These are phyloP conservation scores for Menura novaehollandiae DNA, from an alignment of 2,113 vertebrate genomes.

Conservation along the genomic window DNA sequence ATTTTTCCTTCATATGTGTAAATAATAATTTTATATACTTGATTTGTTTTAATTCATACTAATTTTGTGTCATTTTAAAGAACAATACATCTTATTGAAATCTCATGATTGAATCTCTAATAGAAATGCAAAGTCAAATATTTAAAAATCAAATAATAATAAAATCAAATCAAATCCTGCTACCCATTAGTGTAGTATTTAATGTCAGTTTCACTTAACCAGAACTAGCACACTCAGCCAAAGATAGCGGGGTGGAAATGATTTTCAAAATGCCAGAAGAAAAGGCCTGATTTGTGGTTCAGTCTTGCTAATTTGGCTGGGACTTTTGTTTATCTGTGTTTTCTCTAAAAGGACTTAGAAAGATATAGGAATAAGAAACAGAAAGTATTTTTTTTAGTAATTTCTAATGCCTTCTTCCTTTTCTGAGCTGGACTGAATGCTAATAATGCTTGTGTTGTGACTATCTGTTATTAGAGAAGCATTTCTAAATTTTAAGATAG, in stretches of 20 bases:
- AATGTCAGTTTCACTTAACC: neutral
- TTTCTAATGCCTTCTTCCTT: neutral
- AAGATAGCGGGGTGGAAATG: neutral
- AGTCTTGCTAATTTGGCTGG: neutral
- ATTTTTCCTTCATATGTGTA: neutral
- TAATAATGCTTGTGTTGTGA: neutral
- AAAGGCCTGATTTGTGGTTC: neutral
- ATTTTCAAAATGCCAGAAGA: constrained; percentile 10
- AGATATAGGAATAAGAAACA: neutral
- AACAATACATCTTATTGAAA: neutral
- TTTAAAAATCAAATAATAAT: neutral
- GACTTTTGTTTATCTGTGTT: neutral
- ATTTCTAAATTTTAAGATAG: neutral
- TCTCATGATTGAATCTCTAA: neutral
- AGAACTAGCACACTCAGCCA: neutral
- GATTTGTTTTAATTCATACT: neutral
- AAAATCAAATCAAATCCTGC: neutral
- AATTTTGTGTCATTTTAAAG: neutral
- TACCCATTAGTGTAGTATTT: neutral
- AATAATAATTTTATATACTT: neutral
- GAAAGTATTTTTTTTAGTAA: neutral
- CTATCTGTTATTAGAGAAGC: neutral
- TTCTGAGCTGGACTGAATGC: neutral
- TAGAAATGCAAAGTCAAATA: neutral
- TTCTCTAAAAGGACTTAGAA: neutral